phyloP scores from a whole-genome alignment of 1,140 invertebrate genomes.

The Coptotermes formosanus region DNA sequence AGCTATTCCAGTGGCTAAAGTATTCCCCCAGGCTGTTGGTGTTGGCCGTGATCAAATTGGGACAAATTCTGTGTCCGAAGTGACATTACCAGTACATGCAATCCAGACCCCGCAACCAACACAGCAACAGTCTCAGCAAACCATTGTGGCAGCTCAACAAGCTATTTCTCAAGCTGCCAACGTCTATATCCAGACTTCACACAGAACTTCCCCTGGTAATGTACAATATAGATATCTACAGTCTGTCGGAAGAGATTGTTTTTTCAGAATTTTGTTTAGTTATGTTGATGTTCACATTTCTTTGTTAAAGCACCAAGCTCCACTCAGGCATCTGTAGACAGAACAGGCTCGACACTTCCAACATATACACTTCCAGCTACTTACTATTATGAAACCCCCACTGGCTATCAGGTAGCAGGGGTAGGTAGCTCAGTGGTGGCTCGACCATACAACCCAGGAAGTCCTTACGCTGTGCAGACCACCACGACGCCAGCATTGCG shows the following conservation, averaged over 20 bases:
- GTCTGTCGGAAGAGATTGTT: too few species aligned
- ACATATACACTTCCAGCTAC: conserved; percentile 28
- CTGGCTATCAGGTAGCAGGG: conserved; percentile 24
- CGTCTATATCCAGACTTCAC: conserved; percentile 30
- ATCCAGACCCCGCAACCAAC: neutral
- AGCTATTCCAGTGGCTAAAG: conserved; percentile 22
- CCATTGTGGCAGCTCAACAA: conserved; percentile 9
- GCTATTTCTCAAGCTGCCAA: conserved; percentile 21
- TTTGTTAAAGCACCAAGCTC: conserved; percentile 22
- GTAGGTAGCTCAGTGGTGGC: neutral
- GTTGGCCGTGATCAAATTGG: neutral
- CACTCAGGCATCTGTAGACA: neutral
- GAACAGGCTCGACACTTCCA: neutral
- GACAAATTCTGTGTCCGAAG: conserved; percentile 23
- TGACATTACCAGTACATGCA: conserved; percentile 24
- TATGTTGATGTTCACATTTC: neutral
- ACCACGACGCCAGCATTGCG: conserved; percentile 1
- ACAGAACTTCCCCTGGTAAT: conserved; percentile 27
- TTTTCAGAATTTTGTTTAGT: neutral
- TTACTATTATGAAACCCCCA: conserved; percentile 28
- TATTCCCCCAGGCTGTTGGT: conserved; percentile 22
- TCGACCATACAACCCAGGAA: neutral
- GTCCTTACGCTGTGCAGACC: neutral
- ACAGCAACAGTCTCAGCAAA: conserved; percentile 16
- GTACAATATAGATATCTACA: neutral